Percentiles rank a stretch among this genome's conserved stretches.
phyloP scores from a whole-genome alignment of 2,888 invertebrate genomes.

The Notodonta dromedarius region DNA sequence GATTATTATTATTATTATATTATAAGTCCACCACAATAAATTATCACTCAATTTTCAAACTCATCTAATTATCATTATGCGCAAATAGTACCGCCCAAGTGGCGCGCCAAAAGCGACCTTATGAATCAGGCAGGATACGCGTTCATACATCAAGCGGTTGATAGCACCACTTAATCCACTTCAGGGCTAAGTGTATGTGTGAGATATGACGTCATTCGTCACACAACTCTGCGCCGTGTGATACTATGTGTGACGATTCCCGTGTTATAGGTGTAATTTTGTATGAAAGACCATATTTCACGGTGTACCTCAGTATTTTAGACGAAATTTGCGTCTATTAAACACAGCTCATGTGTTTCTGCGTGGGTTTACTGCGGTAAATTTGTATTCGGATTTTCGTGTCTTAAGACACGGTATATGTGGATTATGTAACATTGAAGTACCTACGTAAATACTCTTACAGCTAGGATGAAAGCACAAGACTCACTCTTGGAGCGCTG shows the following conservation, averaged over 20 bases:
- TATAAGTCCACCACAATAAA: too few species aligned
- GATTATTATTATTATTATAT: too few species aligned
- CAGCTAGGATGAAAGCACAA: too few species aligned
- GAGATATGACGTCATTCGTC: conserved; percentile 74
- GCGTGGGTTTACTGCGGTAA: neutral
- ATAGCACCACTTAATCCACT: conserved; percentile 69
- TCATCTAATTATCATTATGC: neutral
- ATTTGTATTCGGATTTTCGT: conserved; percentile 4
- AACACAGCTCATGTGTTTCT: neutral
- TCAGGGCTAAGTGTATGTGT: conserved; percentile 61
- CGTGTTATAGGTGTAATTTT: conserved; percentile 46
- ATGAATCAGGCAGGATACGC: conserved; percentile 63
- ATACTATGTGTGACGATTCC: conserved; percentile 49
- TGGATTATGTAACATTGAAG: neutral
- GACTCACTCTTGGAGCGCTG: too few species aligned
- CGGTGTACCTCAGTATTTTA: conserved; percentile 14
- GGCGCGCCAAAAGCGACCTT: conserved; percentile 44
- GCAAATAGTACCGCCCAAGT: conserved; percentile 21
- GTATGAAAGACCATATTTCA: conserved; percentile 38
- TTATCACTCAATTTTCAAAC: neutral
- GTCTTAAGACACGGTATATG: neutral
- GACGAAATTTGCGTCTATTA: conserved; percentile 9
- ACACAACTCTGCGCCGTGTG: conserved; percentile 49
- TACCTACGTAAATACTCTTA: neutral
- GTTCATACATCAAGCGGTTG: conserved; percentile 64